A percentile compares a stretch with the other conserved stretches of the same genome.
These are phyloP conservation scores for Lochmaea crataegi DNA, from an alignment of 2,888 invertebrate genomes.

Conservation along the genomic window DNA sequence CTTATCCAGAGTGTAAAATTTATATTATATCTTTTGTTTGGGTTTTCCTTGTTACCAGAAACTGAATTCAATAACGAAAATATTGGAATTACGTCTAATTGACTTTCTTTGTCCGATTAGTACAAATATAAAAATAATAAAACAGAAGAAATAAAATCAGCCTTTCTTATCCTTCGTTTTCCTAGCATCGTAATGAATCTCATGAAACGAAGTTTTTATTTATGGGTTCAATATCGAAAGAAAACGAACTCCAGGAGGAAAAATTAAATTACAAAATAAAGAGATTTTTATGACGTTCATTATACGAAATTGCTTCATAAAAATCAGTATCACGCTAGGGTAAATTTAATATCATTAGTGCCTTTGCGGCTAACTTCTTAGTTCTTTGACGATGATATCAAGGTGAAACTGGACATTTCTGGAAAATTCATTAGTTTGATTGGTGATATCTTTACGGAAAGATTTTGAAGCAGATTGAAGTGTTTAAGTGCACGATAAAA, in stretches of 20 bases:
- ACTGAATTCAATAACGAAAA: conserved; percentile 12
- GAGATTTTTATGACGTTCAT: conserved; percentile 38
- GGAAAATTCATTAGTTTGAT: conserved; percentile 12
- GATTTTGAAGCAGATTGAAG: not conserved
- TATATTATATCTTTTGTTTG: no score
- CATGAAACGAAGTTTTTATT: conserved; percentile 19
- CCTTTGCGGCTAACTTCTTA: conserved; percentile 16
- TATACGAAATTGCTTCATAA: conserved; percentile 42
- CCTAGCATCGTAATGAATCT: conserved; percentile 17
- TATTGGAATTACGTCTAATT: not conserved
- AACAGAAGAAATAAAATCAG: no score
- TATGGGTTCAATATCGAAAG: conserved; percentile 26
- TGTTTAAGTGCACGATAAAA: no score
- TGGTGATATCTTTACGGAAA: not conserved
- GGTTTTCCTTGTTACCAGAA: not conserved
- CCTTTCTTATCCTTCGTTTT: not conserved
- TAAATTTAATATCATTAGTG: conserved; percentile 43
- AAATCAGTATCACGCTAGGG: conserved; percentile 42
- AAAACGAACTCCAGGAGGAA: conserved; percentile 17
- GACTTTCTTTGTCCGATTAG: not conserved
- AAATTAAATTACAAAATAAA: conserved; percentile 39
- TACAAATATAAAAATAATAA: not conserved
- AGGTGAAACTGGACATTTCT: not conserved
- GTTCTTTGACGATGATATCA: conserved; percentile 13
- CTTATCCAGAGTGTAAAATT: no score